These are phyloP conservation scores for Hippoglossus hippoglossus DNA, from an alignment of 2,797 vertebrate species.

Conservation along the genomic window DNA sequence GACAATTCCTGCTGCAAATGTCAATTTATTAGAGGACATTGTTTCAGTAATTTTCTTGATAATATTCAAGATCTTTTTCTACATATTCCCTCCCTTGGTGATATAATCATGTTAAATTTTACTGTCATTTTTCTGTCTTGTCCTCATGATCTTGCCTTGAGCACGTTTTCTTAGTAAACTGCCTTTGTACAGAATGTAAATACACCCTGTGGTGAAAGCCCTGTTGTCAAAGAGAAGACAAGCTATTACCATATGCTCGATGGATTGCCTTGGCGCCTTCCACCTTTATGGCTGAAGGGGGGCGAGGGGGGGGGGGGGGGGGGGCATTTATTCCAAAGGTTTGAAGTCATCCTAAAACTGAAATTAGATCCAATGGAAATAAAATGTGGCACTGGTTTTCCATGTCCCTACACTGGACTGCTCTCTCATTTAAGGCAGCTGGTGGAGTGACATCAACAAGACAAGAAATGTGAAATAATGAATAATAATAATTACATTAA, in stretches of 20 bases:
- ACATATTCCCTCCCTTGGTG: neutral
- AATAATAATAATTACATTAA: neutral
- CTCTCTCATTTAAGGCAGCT: constrained; percentile 51
- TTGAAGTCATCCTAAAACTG: constrained; percentile 35
- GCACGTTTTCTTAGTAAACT: constrained; percentile 24
- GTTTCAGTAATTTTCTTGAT: neutral
- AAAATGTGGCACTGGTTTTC: constrained; percentile 50
- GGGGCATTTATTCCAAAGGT: constrained; percentile 35
- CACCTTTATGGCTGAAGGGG: constrained; percentile 44
- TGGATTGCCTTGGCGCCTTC: constrained; percentile 38
- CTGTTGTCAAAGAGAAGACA: constrained; percentile 37
- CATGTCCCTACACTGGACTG: constrained; percentile 32
- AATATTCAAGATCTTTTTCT: neutral
- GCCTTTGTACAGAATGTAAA: constrained; percentile 20
- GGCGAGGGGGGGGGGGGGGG: neutral
- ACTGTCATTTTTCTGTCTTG: constrained; percentile 8
- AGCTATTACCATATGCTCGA: constrained; percentile 58
- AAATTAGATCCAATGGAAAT: constrained; percentile 46
- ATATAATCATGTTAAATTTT: neutral
- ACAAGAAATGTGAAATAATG: constrained; percentile 21
- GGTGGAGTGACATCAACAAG: constrained; percentile 43
- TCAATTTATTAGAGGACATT: neutral
- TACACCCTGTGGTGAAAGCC: constrained; percentile 25
- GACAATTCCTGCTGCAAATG: constrained; percentile 33
- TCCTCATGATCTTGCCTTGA: constrained; percentile 2